Base-by-base conservation (phyloP, 2,888 invertebrate genomes). In the Nemapogon koenigi region DNA sequence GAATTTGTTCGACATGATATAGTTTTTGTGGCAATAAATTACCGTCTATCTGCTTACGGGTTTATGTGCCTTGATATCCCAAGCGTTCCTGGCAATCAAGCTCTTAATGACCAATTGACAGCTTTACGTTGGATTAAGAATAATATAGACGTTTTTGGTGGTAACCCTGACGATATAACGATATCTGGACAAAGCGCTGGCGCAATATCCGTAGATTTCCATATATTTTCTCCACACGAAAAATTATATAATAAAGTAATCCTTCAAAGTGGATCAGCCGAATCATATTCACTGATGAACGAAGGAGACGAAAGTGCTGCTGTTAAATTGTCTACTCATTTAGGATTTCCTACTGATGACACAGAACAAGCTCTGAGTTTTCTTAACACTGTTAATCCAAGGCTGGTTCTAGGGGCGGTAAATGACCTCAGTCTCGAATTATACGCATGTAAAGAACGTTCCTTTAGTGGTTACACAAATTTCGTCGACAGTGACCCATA, bases 171-270 rank as follows among this genome's bases (percentile, higher is more conserved):
- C 16, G 49, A 58, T 42, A 59, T 69, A 14, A 67, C 69, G 1
- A 38, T 69, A 38, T 55, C 53, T 39, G 69, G 68, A 2, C 56
- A 60, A 19, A 68, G 69, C 37, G 62, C 68, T 19, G 69, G 69
- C 1, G 57, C 46, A 2, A 41, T 18, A 16, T 56, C 64, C 0
- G 57, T 57, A 1, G 59, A 62, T 44, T 28, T 69, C 33, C 78
- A 78, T 41, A 45, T 78, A 25, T 73, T 67, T 49, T 68, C 73
- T 1, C 48, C 55, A 11, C 69, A 61, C 22, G 61, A 66, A 2
- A 75, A 72, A 48, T 46, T 72, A n/a, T 78, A 59, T 38, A 57
- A 63, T 30, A 72, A 72, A 56, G 57, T 59, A 8, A 75, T 78
- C 25, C 54, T 63, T 25, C 57, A 72, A 46, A 76, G 78, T 50